phyloP scores from a whole-genome alignment of 2,888 invertebrate species.

The Agrotis clavis region DNA sequence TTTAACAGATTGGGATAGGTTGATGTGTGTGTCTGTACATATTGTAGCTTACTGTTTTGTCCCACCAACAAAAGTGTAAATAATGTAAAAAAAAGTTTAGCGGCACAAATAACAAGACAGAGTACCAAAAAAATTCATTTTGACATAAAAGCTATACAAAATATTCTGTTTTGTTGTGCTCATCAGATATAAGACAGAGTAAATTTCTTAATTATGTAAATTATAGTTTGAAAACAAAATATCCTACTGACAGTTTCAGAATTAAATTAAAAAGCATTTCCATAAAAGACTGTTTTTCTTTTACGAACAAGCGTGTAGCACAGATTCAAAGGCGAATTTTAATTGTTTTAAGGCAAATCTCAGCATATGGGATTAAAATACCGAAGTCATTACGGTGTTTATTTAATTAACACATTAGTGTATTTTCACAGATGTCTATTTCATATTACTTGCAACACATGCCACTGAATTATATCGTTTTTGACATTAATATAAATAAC shows the following conservation, averaged over 20 bases:
- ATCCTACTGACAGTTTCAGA: conserved; percentile 45
- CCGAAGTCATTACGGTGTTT: conserved; percentile 14
- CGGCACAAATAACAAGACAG: conserved; percentile 64
- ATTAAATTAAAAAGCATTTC: conserved; percentile 55
- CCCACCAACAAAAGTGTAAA: conserved; percentile 81
- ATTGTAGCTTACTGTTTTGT: conserved; percentile 83
- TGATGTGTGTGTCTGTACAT: conserved; percentile 62
- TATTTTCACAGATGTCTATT: conserved; percentile 38
- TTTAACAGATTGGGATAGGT: no score
- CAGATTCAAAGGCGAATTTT: conserved; percentile 61
- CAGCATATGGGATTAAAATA: conserved; percentile 21
- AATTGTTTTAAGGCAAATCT: conserved; percentile 20
- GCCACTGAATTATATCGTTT: conserved; percentile 52
- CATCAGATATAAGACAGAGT: conserved; percentile 47
- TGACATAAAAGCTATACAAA: conserved; percentile 44
- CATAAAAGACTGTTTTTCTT: conserved; percentile 34
- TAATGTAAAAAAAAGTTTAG: conserved; percentile 69
- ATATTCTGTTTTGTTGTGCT: conserved; percentile 63
- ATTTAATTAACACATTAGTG: conserved; percentile 26
- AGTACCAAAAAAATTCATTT: conserved; percentile 24
- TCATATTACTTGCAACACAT: conserved; percentile 40
- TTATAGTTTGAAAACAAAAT: conserved; percentile 48
- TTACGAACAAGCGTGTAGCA: conserved; percentile 57
- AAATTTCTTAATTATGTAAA: conserved; percentile 63
- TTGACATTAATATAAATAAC: conserved; percentile 61